phyloP scores from a whole-genome alignment of 1,140 invertebrate genomes.

The Saccostrea cuccullata region DNA sequence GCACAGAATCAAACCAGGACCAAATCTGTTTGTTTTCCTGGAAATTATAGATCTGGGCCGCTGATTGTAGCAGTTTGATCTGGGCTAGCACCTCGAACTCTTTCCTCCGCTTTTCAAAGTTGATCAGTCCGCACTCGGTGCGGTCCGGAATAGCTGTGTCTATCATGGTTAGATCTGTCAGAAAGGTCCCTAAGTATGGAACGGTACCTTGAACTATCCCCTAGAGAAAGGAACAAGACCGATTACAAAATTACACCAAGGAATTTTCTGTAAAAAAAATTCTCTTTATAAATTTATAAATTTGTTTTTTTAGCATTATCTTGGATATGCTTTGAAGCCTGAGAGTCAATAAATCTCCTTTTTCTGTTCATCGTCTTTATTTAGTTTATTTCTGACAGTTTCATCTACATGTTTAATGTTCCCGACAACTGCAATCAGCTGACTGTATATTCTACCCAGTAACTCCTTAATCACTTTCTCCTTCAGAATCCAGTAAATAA shows the following conservation, averaged over 20 bases:
- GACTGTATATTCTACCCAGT: background rate
- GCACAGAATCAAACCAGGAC: conserved; percentile 94
- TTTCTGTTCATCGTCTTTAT: background rate
- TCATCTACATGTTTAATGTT: background rate
- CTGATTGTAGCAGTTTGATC: conserved; percentile 93
- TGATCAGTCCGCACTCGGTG: conserved; percentile 88
- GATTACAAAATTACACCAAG: background rate
- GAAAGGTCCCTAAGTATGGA: conserved; percentile 98
- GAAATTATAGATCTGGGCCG: conserved; percentile 97
- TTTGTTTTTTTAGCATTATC: background rate
- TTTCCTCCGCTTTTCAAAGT: conserved; percentile 98
- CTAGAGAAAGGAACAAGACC: conserved; percentile 61
- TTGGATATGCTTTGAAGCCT: background rate
- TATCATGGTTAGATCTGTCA: conserved; percentile 99
- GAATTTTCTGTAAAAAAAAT: background rate
- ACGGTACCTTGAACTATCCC: conserved; percentile 90
- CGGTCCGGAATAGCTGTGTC: conserved; percentile 96
- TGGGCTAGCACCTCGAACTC: conserved; percentile 99
- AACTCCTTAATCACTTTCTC: background rate
- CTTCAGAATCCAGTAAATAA: background rate
- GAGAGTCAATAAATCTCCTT: background rate
- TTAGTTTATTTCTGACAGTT: background rate
- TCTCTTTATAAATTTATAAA: background rate
- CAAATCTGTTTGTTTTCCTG: conserved; percentile 90
- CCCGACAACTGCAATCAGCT: background rate